Base-by-base conservation (phyloP, 1,140 invertebrate genomes). In the Drosophila nigrodunni region DNA sequence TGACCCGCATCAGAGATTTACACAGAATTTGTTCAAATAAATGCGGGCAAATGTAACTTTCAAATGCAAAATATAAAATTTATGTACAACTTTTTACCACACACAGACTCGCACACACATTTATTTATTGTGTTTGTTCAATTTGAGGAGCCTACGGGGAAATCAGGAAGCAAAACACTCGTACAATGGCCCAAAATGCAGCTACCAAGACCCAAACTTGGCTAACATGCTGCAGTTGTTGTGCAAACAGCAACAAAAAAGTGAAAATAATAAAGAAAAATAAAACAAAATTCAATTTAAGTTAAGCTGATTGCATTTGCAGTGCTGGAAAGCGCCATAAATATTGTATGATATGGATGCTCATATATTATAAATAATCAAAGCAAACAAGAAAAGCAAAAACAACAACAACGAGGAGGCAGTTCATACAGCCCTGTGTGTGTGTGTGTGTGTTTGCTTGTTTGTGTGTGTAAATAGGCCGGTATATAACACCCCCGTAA, bases 251-350 rank as follows among this genome's bases (percentile, higher is more conserved):
- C 50, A 2, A 21, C 18, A 58, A 44, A 39, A 64, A 11, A 55
- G 1, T 2, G 4, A 4, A 43, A 44, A 21, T 50, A 35, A 39
- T 47, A 11, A 47, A 15, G 21, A 39, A 52, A 54, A 54, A 44
- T 11, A 44, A 34, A 18, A 55, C 50, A 39, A 73, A 43, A 66
- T 34, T 41, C 35, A 66, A 70, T 62, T 57, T 30, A 70, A 62
- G 66, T 72, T 65, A 72, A 71, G 68, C 68, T 58, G 59, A 75
- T 75, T 75, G 67, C 73, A 65, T 71, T 75, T 72, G 54, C 68
- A 59, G 68, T 55, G 44, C 34, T 37, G 49, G 39, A 69, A 61
- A 74, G 62, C 34, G 21, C 13, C 61, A 75, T 71, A 72, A 71
- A 71, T 71, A 75, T 71, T 64, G 41, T 47, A 71, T 72, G 55